Evolutionary conservation across 2,888 invertebrate species (phyloP).

Genomic region (Dryadula phaetusa): DNA sequence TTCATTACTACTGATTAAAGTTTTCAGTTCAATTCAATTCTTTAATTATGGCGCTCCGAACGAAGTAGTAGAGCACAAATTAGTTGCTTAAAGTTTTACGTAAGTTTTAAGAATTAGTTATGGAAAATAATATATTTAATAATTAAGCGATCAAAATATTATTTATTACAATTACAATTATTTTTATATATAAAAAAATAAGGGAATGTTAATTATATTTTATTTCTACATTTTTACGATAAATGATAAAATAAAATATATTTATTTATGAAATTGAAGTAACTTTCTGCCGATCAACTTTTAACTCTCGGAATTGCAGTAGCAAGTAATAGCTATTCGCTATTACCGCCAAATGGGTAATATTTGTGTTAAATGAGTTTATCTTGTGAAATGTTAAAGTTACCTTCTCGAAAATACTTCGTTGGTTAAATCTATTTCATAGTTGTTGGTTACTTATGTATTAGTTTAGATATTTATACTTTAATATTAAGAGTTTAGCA

Average conservation of each 20-base stretch:
- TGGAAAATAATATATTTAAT: too few relatives aligned
- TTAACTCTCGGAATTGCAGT: not conserved
- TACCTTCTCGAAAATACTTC: not conserved
- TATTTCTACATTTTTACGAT: not conserved
- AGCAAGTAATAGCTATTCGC: conserved; percentile 1
- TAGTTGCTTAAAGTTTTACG: too few relatives aligned
- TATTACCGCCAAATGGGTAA: not conserved
- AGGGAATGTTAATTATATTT: not conserved
- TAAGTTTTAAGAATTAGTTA: too few relatives aligned
- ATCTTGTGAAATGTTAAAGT: not conserved
- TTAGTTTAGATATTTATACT: too few relatives aligned
- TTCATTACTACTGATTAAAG: too few relatives aligned
- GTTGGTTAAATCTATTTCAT: not conserved
- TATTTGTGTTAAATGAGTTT: conserved; percentile 6
- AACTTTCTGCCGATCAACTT: conserved; percentile 3
- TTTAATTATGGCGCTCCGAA: too few relatives aligned
- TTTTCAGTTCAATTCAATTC: too few relatives aligned
- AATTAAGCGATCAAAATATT: too few relatives aligned
- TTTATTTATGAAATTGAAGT: not conserved
- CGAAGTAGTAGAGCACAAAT: too few relatives aligned
- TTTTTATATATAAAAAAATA: too few relatives aligned
- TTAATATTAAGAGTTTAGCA: too few relatives aligned
- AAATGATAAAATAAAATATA: not conserved
- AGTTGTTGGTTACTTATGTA: not conserved
- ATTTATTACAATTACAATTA: too few relatives aligned